phyloP scores from a whole-genome alignment of 2,888 invertebrate species.

The Neoaliturus tenellus region DNA sequence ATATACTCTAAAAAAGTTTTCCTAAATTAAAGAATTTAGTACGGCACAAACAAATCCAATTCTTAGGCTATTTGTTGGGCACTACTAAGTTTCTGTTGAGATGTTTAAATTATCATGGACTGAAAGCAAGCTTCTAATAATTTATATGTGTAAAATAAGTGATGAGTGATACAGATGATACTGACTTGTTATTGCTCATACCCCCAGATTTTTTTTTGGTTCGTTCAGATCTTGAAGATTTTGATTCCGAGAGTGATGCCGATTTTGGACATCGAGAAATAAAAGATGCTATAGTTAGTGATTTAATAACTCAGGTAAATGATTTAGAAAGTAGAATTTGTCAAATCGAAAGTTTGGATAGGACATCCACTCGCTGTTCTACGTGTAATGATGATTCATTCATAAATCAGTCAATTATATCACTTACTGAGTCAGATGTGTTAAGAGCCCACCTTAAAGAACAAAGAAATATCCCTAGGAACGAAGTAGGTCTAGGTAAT shows the following conservation, averaged over 20 bases:
- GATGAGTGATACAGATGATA: slow-evolving; percentile 88
- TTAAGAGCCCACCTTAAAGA: slow-evolving; percentile 12
- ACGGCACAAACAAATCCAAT: too few species aligned
- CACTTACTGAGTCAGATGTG: slow-evolving; percentile 29
- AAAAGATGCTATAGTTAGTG: slow-evolving; percentile 74
- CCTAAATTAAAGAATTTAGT: too few species aligned
- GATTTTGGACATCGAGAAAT: slow-evolving; percentile 42
- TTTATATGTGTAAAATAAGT: background rate
- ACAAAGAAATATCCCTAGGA: background rate
- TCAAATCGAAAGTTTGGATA: slow-evolving; percentile 72
- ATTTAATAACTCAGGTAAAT: slow-evolving; percentile 79
- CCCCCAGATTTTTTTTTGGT: slow-evolving; percentile 85
- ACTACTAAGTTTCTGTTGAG: too few species aligned
- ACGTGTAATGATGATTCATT: slow-evolving; percentile 17
- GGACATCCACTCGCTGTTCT: slow-evolving; percentile 36
- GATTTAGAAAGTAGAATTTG: slow-evolving; percentile 75
- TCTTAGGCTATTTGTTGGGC: too few species aligned
- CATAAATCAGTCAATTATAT: slow-evolving; percentile 10
- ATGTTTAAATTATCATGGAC: background rate
- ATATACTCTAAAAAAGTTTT: too few species aligned
- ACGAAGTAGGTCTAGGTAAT: too few species aligned
- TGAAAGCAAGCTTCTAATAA: background rate
- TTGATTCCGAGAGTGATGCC: slow-evolving; percentile 73
- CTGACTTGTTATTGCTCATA: slow-evolving; percentile 86
- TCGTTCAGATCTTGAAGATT: slow-evolving; percentile 69